Evolutionary conservation across 2,797 vertebrate species (phyloP).

Genomic region (Micrastur ruficollis): DNA sequence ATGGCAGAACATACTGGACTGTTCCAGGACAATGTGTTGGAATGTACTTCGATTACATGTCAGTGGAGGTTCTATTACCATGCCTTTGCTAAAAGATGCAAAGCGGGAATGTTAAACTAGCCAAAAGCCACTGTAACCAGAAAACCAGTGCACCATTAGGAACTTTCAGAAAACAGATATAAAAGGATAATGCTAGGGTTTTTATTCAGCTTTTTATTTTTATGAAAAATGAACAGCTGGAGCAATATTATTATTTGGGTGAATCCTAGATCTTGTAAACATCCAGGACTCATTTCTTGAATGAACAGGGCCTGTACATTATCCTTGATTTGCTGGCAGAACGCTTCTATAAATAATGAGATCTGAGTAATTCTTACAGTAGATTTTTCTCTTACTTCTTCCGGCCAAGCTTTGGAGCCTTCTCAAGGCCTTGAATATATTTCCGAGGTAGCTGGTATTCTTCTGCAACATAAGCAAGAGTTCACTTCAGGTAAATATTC

Average conservation of each 20-base stretch:
- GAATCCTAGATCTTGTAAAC: neutral
- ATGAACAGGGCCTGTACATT: neutral
- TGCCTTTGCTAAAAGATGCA: neutral
- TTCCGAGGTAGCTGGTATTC: conserved; percentile 90
- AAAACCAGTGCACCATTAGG: neutral
- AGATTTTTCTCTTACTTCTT: conserved; percentile 79
- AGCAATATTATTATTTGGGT: neutral
- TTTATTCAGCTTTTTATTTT: conserved; percentile 36
- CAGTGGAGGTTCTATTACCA: neutral
- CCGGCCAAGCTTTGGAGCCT: conserved; percentile 84
- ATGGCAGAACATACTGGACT: neutral
- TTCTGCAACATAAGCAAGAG: conserved; percentile 79
- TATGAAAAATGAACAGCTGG: conserved; percentile 27
- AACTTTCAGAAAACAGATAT: neutral
- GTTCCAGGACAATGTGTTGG: neutral
- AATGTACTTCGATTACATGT: neutral
- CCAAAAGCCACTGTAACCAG: neutral
- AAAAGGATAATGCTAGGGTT: accelerated
- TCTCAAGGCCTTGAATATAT: conserved; percentile 89
- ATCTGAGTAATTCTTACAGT: neutral
- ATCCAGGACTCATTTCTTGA: neutral
- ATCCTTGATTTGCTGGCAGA: neutral
- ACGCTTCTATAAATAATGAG: neutral
- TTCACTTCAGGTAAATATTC: neutral
- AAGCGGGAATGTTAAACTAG: neutral